Base-by-base conservation (phyloP, 2,888 invertebrate species). In the Drymonia ruficornis region DNA sequence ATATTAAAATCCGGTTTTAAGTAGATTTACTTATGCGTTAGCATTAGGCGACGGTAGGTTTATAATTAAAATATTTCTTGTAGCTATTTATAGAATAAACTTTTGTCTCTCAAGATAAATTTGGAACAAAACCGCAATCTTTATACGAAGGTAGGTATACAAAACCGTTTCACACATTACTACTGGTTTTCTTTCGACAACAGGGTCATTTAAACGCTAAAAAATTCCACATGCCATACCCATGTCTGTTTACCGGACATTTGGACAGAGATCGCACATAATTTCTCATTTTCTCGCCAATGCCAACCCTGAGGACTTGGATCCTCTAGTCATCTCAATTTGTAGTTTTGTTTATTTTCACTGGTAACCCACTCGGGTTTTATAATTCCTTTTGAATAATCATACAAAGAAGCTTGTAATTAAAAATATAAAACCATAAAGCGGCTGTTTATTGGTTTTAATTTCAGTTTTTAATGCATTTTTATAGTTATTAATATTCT, bases 341-440 rank as follows among this genome's bases (percentile, higher is more conserved):
- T 66, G 71, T 57, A 65, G 63, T 46, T 51, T 71, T 71, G 67
- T 70, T 68, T 70, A 67, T 70, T 70, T 70, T 66, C 62, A 71
- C 60, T 50, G 49, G 58, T 53, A 63, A 51, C 61, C 53, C 63
- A 54, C 54, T 50, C 55, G 49, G 46, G 50, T 49, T 52, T 54
- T 47, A 23, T 12, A 8, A 12, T 60, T 58, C 58, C 63, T 65
- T 56, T 47, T 29, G 18, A 61, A 70, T 58, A 58, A 58, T 58
- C 52, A 54, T 45, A 54, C 19, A 45, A 40, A 38, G 40, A 40
- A 16, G 40, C 9, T 40, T 16, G 3, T 40, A 40, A 40, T 40
- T 40, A 2, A 40, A 40, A 40, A 40, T 8, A 36, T 11, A 11
- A 36, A 11, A 11, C 4, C n/a, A 13, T 11, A 11, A n/a, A 36